Conservation (phyloP, 1,140 invertebrate species). For the Delia radicum region DNA sequence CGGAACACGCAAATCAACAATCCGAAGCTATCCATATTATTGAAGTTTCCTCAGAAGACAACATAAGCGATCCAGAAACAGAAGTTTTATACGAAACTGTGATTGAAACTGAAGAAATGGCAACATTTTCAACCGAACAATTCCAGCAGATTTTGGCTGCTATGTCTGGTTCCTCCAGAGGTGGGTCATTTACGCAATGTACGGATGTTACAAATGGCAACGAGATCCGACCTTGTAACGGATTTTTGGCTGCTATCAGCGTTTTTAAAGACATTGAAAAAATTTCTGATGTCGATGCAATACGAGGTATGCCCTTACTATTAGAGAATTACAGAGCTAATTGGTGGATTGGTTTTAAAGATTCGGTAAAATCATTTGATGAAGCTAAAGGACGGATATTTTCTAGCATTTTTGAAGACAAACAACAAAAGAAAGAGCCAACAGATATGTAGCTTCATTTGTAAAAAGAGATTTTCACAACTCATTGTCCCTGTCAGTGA, state of each 20-base stretch:
- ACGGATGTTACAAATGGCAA: slow-evolving; percentile 24
- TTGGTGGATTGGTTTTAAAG: slow-evolving; percentile 37
- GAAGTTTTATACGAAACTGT: too few relatives aligned
- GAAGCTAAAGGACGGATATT: background rate
- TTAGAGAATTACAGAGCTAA: slow-evolving; percentile 31
- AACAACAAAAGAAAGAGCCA: too few relatives aligned
- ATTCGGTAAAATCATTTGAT: slow-evolving; percentile 15
- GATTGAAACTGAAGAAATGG: background rate
- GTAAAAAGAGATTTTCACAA: background rate
- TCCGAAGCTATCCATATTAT: too few relatives aligned
- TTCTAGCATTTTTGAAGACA: too few relatives aligned
- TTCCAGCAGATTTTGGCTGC: background rate
- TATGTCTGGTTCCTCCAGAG: background rate
- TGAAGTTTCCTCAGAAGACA: too few relatives aligned
- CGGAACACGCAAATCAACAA: too few relatives aligned
- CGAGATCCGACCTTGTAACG: slow-evolving; percentile 25
- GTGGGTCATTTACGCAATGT: slow-evolving; percentile 6
- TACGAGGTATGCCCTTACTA: slow-evolving; percentile 34
- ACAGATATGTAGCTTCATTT: too few relatives aligned
- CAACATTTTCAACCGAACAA: background rate
- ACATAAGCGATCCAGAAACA: too few relatives aligned
- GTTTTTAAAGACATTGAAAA: slow-evolving; percentile 31
- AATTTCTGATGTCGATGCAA: slow-evolving; percentile 32
- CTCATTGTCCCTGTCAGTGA: background rate
- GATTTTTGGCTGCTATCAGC: slow-evolving; percentile 21